A percentile compares a stretch with the other conserved stretches of the same genome.
phyloP scores from a whole-genome alignment of 2,888 invertebrate genomes.

The Pristionchus exspectatus region DNA sequence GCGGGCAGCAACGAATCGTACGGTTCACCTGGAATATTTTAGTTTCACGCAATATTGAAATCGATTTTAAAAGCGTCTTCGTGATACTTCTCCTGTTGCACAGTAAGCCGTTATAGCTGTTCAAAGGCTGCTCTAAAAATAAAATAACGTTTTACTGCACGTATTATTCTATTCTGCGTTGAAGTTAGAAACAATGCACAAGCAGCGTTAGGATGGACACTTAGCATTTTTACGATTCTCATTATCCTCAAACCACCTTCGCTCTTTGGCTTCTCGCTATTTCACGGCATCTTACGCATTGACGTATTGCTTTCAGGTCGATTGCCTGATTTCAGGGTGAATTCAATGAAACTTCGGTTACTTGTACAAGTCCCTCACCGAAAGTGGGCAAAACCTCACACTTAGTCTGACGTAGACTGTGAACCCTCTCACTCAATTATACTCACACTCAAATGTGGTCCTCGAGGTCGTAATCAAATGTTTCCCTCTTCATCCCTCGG shows the following conservation, averaged over 20 bases:
- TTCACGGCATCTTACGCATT: background rate
- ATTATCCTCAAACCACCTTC: background rate
- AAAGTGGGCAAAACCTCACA: too few relatives aligned
- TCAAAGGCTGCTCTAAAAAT: too few relatives aligned
- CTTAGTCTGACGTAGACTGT: background rate
- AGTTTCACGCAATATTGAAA: background rate
- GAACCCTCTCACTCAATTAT: background rate
- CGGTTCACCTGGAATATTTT: background rate
- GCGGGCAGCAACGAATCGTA: slow-evolving; percentile 21
- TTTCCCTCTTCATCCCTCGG: background rate
- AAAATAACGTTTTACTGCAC: too few relatives aligned
- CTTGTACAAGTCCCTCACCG: background rate
- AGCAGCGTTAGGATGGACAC: background rate
- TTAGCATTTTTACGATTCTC: background rate
- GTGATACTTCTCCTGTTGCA: background rate
- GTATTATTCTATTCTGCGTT: background rate
- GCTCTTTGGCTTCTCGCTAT: background rate
- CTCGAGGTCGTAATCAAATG: background rate
- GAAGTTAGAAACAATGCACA: background rate
- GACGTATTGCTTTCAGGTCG: background rate
- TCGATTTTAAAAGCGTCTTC: background rate
- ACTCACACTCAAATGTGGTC: background rate
- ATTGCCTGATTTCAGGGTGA: background rate
- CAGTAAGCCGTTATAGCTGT: background rate
- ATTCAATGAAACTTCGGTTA: background rate